Base-by-base conservation (phyloP, 2,797 vertebrate species). In the Anabacerthia variegaticeps region DNA sequence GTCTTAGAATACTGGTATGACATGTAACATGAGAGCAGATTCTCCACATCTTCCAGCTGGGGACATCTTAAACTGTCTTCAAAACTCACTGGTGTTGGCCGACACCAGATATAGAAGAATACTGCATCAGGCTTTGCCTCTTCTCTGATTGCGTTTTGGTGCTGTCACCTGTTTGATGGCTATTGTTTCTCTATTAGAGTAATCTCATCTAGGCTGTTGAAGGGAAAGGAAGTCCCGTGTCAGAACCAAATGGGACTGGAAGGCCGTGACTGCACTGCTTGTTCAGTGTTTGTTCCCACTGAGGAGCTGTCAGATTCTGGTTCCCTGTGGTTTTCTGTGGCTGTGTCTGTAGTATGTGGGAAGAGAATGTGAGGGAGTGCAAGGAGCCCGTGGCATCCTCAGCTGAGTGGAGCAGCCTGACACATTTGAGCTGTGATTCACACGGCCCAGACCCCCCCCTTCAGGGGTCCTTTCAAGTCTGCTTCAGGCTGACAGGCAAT, bases 151-250 rank as follows among this genome's bases (percentile, higher is more conserved):
- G 19, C n/a, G 34, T 78, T 83, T 28, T 3, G 1, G 6, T 89
- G 32, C 26, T 19, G 21, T 44, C 32, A 65, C 22, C 22, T 65
- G 62, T 62, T 67, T 85, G 58, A 46, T 46, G n/a, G 5, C 51
- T 85, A 24, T 41, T 32, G 32, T 49, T 87, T 27, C 7, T 68
- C 0, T 76, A 73, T 46, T 7, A 27, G 8, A 23, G 16, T 66
- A 16, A 69, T 66, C 30, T 88, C 7, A 6, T 37, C 32, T 12
- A 2, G 12, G 12, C 26, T 9, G 1, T n/a, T 5, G 1, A 37
- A 56, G 22, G 28, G 37, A 61, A 43, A 14, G 20, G 23, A 56
- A 10, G 16, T 37, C 12, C 3, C 0, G 0, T 48, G 22, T 49
- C 17, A 51, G 65, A 76, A 58, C 15, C 32, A 54, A 54, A 36